Conservation (phyloP, 2,888 invertebrate species). For the Tridacna crocea region DNA sequence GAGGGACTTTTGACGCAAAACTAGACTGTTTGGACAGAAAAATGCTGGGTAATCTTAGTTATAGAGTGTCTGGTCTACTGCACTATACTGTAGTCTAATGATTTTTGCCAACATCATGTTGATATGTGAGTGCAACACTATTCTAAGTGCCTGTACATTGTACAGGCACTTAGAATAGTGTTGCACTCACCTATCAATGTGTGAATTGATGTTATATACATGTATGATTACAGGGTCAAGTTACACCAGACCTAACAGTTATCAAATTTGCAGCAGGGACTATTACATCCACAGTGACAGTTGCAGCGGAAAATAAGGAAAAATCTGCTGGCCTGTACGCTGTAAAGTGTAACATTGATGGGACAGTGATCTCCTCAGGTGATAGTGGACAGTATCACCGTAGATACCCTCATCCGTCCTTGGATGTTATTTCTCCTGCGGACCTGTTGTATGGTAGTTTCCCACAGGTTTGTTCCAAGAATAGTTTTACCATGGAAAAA, state of each 20-base stretch:
- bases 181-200: too few relatives aligned
- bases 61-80: too few relatives aligned
- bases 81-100: too few relatives aligned
- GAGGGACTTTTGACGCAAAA: too few relatives aligned
- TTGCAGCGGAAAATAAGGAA: neutral
- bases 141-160: too few relatives aligned
- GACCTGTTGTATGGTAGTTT: neutral
- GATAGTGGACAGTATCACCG: neutral
- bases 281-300: neutral
- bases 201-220: too few relatives aligned
- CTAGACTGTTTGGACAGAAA: too few relatives aligned
- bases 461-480: slow-evolving; percentile 1
- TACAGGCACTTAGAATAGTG: too few relatives aligned
- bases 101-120: too few relatives aligned
- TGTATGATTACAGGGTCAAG: neutral
- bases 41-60: too few relatives aligned
- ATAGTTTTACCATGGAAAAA: neutral
- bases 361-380: neutral
- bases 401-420: neutral
- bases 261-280: neutral
- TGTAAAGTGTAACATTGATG: neutral
- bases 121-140: too few relatives aligned
- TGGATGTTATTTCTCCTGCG: neutral
- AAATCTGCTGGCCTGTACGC: neutral
- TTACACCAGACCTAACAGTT: slow-evolving; percentile 4